Evolutionary conservation across 2,113 vertebrate species (phyloP).

Genomic region (Cyprinus carpio): DNA sequence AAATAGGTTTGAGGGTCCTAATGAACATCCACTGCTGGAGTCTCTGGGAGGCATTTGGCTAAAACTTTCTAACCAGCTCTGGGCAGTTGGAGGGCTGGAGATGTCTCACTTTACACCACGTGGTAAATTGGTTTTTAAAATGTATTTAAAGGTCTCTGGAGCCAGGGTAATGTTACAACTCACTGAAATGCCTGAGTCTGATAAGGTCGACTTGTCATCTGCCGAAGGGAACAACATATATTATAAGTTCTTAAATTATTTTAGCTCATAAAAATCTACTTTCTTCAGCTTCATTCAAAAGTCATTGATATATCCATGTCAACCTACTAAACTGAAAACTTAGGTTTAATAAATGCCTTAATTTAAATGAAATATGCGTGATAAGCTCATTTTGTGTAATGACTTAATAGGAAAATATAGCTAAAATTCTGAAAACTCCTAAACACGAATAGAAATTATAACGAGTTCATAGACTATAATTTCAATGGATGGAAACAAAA

Average conservation of each 20-base stretch:
- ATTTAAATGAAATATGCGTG: too few relatives aligned
- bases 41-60: constrained; percentile 58
- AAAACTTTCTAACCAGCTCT: constrained; percentile 59
- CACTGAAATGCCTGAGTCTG: constrained; percentile 52
- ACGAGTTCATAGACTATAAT: not conserved
- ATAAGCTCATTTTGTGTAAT: not conserved
- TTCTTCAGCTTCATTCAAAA: not conserved
- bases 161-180: constrained; percentile 69
- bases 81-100: constrained; percentile 51
- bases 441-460: not conserved
- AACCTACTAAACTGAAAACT: not conserved
- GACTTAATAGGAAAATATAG: not conserved
- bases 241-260: not conserved
- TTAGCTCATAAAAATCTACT: not conserved
- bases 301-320: not conserved
- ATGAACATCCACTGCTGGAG: constrained; percentile 6
- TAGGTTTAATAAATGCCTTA: not conserved
- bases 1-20: constrained; percentile 2
- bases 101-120: constrained; percentile 78
- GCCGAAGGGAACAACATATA: constrained; percentile 46
- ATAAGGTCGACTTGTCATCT: constrained; percentile 61
- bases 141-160: constrained; percentile 79
- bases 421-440: not conserved
- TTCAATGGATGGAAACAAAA: too few relatives aligned
- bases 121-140: constrained; percentile 65